These are phyloP conservation scores for Cavia porcellus DNA, from an alignment of 2,113 vertebrate genomes.

Conservation along the genomic window DNA sequence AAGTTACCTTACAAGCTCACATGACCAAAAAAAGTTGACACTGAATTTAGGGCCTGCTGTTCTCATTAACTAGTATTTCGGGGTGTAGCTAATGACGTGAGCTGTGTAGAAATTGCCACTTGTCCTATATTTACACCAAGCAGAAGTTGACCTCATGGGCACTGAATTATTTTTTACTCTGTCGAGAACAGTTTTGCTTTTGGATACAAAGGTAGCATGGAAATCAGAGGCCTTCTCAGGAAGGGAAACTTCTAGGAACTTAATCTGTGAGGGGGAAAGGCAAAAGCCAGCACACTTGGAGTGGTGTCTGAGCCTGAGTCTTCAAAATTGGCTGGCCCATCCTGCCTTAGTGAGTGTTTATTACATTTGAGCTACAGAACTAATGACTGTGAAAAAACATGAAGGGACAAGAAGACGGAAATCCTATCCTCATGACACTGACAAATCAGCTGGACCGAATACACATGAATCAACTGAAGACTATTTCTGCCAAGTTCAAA, in stretches of 20 bases:
- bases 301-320: constrained; percentile 1
- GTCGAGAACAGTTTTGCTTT: constrained; percentile 39
- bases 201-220: not conserved
- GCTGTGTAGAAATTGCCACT: not conserved
- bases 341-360: constrained; percentile 57
- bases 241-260: constrained; percentile 60
- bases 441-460: constrained; percentile 69
- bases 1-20: not conserved
- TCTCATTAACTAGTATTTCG: not conserved
- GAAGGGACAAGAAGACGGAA: constrained; percentile 46
- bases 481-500: constrained; percentile 64
- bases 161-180: not conserved
- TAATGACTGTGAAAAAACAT: constrained; percentile 50
- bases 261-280: not conserved
- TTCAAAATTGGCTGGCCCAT: not conserved
- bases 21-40: not conserved
- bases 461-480: constrained; percentile 45
- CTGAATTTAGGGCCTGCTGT: not conserved
- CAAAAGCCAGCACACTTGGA: not conserved
- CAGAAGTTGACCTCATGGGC: not conserved
- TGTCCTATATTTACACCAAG: not conserved
- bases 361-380: constrained; percentile 57
- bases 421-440: constrained; percentile 58
- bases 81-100: not conserved
- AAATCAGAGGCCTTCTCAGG: constrained; percentile 25